These are phyloP conservation scores for Callipepla californica DNA, from an alignment of 2,113 vertebrate species.

Conservation along the genomic window DNA sequence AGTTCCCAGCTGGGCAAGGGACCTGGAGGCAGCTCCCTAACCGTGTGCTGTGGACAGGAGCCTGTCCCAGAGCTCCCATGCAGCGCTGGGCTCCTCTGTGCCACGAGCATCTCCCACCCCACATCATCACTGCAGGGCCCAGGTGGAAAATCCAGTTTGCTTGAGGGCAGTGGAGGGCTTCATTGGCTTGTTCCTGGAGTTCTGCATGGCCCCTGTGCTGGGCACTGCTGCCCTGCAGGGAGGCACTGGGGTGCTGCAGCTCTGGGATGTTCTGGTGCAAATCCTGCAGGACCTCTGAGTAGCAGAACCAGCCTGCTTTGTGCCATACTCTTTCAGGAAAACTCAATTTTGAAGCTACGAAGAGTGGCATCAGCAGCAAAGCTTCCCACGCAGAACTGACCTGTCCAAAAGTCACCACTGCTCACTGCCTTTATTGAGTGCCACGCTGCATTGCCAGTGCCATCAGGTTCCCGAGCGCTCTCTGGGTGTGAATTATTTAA, in stretches of 20 bases:
- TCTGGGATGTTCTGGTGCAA: not conserved
- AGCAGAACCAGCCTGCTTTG: not conserved
- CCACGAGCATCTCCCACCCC: too few relatives aligned
- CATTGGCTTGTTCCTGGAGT: accelerated
- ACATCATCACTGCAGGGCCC: not conserved
- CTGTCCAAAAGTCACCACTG: accelerated
- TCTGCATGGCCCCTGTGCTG: accelerated
- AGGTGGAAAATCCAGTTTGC: not conserved
- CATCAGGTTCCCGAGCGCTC: not conserved
- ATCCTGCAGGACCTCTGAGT: not conserved
- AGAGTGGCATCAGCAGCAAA: not conserved
- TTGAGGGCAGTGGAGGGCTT: not conserved
- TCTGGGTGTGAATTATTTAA: conserved; percentile 34
- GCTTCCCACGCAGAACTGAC: accelerated
- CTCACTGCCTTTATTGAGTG: not conserved
- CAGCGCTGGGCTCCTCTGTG: too few relatives aligned
- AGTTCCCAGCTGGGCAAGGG: not conserved
- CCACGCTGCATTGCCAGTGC: not conserved
- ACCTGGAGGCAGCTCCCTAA: not conserved
- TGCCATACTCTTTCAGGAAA: not conserved
- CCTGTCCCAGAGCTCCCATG: not conserved
- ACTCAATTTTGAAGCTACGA: accelerated
- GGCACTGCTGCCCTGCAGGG: not conserved
- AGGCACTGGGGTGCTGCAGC: not conserved
- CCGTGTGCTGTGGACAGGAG: not conserved